Conservation (phyloP, 2,888 invertebrate species). For the Dynastes hyllus region DNA sequence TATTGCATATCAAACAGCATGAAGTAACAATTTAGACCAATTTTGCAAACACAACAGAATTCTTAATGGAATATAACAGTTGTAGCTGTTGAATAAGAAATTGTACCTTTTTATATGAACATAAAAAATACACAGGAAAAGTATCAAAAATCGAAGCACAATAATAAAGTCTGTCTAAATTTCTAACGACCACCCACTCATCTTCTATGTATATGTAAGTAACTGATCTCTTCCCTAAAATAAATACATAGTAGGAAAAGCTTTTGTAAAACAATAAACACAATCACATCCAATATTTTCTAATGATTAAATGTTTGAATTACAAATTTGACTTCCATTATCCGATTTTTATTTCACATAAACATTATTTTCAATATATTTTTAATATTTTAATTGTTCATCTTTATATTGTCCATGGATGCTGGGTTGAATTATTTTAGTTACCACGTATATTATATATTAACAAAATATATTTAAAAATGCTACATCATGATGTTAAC, state of each 20-base stretch:
- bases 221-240: conserved; percentile 38
- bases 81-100: conserved; percentile 14
- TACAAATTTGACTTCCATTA: too few relatives aligned
- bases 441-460: conserved; percentile 64
- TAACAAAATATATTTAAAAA: conserved; percentile 43
- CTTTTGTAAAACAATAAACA: neutral
- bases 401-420: conserved; percentile 49
- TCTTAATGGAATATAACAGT: conserved; percentile 34
- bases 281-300: too few relatives aligned
- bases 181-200: conserved; percentile 23
- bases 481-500: conserved; percentile 51
- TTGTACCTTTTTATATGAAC: conserved; percentile 37
- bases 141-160: conserved; percentile 39
- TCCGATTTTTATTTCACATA: too few relatives aligned
- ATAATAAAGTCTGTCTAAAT: conserved; percentile 34
- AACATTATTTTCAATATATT: too few relatives aligned
- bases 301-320: too few relatives aligned
- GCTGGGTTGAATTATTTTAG: conserved; percentile 66
- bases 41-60: conserved; percentile 2
- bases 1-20: conserved; percentile 30
- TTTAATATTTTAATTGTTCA: neutral
- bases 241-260: conserved; percentile 21
- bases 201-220: conserved; percentile 12
- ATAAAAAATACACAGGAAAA: conserved; percentile 19
- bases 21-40: conserved; percentile 5